phyloP scores from a whole-genome alignment of 1,140 invertebrate genomes.

The Drosophila lowei region DNA sequence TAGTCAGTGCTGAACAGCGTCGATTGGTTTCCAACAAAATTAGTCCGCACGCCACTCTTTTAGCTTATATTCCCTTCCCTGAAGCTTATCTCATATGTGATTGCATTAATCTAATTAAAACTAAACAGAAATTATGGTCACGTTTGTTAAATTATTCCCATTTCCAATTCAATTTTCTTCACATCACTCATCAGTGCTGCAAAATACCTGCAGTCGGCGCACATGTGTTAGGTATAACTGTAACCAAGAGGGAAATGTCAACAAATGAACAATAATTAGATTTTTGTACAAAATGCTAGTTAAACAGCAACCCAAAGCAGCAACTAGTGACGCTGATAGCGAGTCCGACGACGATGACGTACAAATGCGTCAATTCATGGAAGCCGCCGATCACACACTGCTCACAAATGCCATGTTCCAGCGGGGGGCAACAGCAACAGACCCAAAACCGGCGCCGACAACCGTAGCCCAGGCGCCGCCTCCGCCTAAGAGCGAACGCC shows the following conservation, averaged over 20 bases:
- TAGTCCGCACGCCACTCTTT: too few relatives aligned
- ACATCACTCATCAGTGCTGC: background rate
- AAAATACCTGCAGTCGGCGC: background rate
- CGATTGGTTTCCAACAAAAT: too few relatives aligned
- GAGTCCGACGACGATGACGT: slow-evolving; percentile 55
- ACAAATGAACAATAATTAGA: slow-evolving; percentile 7
- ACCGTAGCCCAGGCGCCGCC: background rate
- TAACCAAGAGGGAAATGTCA: slow-evolving; percentile 9
- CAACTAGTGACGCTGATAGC: too few relatives aligned
- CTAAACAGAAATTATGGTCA: too few relatives aligned
- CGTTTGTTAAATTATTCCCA: too few relatives aligned
- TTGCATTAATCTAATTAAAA: too few relatives aligned
- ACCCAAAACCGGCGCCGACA: background rate
- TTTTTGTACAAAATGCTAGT: slow-evolving; percentile 10
- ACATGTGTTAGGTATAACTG: slow-evolving; percentile 4
- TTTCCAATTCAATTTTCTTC: too few relatives aligned
- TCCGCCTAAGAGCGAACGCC: slow-evolving; percentile 46
- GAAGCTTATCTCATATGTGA: too few relatives aligned
- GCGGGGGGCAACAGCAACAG: background rate
- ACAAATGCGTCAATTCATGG: slow-evolving; percentile 50
- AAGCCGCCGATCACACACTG: slow-evolving; percentile 59
- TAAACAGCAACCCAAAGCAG: background rate
- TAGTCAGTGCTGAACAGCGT: too few relatives aligned
- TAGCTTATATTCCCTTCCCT: too few relatives aligned
- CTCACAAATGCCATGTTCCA: slow-evolving; percentile 62